These are phyloP conservation scores for Opisthocomus hoazin DNA, from an alignment of 2,113 vertebrate genomes.

Conservation along the genomic window DNA sequence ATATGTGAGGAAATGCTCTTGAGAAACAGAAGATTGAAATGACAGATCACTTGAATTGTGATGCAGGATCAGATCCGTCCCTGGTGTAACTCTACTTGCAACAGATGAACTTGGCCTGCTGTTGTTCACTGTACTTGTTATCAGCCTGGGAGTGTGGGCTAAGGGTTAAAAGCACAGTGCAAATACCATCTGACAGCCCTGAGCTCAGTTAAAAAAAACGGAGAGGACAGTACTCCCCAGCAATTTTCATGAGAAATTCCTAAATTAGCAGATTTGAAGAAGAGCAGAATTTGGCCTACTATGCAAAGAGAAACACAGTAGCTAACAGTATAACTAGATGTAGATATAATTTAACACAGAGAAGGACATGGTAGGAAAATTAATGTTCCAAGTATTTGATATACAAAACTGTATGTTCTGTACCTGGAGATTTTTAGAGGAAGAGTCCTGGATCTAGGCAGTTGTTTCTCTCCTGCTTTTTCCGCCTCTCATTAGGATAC, in stretches of 20 bases:
- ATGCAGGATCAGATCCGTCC: neutral
- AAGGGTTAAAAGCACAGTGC: neutral
- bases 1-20: constrained; percentile 25
- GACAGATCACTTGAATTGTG: constrained; percentile 25
- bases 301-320: neutral
- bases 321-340: neutral
- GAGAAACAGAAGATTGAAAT: constrained; percentile 49
- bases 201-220: neutral
- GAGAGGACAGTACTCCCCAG: neutral
- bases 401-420: neutral
- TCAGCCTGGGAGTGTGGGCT: neutral
- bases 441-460: neutral
- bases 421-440: neutral
- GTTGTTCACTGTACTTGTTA: neutral
- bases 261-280: neutral
- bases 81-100: neutral
- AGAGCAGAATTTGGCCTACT: neutral
- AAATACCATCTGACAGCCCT: neutral
- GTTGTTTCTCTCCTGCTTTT: neutral
- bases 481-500: neutral
- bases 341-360: neutral
- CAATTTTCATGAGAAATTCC: neutral
- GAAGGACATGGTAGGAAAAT: neutral
- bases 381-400: neutral
- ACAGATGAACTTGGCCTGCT: neutral